Percentiles rank a stretch among this genome's conserved stretches.
phyloP scores from a whole-genome alignment of 2,888 invertebrate genomes.

The Ichneumoninae sp. region DNA sequence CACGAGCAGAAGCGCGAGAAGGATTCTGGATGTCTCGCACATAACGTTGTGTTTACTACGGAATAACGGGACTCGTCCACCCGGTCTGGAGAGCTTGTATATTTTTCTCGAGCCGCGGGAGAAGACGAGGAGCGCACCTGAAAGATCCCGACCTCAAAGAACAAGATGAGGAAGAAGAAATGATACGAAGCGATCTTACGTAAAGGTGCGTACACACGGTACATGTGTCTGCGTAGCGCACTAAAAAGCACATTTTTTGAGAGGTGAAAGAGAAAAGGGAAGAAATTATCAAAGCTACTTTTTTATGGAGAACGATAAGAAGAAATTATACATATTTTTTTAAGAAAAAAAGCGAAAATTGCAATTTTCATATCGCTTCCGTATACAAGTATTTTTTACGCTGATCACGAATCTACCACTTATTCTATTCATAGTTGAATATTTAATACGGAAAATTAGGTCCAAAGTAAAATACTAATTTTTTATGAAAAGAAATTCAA shows the following conservation, averaged over 20 bases:
- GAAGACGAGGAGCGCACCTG: slow-evolving; percentile 28
- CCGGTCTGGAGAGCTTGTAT: slow-evolving; percentile 19
- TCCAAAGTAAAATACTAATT: too few relatives aligned
- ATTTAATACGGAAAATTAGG: too few relatives aligned
- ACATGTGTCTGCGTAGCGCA: not conserved
- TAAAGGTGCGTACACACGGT: not conserved
- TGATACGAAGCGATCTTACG: not conserved
- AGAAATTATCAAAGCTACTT: too few relatives aligned
- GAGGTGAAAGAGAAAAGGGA: too few relatives aligned
- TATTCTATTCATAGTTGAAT: too few relatives aligned
- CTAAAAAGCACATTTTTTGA: not conserved
- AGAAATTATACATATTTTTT: too few relatives aligned
- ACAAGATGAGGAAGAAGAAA: slow-evolving; percentile 15
- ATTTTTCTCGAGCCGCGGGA: slow-evolving; percentile 25
- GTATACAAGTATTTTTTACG: too few relatives aligned
- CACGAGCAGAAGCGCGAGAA: slow-evolving; percentile 22
- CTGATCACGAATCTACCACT: too few relatives aligned
- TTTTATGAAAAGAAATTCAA: too few relatives aligned
- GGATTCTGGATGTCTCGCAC: slow-evolving; percentile 45
- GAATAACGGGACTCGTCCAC: slow-evolving; percentile 57
- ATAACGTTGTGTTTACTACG: slow-evolving; percentile 58
- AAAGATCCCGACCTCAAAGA: slow-evolving; percentile 34
- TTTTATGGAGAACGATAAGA: too few relatives aligned
- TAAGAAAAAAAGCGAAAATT: too few relatives aligned
- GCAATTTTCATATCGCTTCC: too few relatives aligned